Evolutionary conservation across 2,113 vertebrate genomes (phyloP).

Genomic region (Formicarius rufipectus): DNA sequence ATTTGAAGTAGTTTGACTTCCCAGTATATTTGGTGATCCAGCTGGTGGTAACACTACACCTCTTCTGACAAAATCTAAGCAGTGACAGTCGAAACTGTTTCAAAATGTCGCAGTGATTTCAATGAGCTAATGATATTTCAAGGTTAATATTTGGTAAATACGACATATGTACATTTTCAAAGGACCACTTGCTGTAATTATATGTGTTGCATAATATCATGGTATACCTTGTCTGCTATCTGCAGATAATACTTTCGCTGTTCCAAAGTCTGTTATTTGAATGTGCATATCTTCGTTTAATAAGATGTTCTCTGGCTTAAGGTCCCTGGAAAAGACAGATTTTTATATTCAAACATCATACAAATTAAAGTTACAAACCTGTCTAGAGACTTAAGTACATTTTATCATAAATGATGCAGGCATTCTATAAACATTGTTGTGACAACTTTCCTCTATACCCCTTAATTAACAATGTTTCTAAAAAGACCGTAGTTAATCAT

Average conservation of each 20-base stretch:
- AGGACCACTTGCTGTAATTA: slow-evolving; percentile 13
- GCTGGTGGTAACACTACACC: neutral
- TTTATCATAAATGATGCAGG: neutral
- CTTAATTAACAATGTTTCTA: neutral
- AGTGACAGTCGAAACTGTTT: neutral
- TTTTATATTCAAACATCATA: slow-evolving; percentile 4
- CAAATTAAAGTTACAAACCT: neutral
- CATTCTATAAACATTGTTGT: neutral
- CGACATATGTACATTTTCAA: neutral
- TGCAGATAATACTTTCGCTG: slow-evolving; percentile 94
- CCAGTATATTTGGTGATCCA: neutral
- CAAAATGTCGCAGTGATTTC: neutral
- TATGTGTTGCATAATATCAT: neutral
- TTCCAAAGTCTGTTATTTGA: slow-evolving; percentile 99
- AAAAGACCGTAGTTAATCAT: neutral
- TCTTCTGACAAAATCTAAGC: neutral
- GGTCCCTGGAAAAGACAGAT: slow-evolving; percentile 83
- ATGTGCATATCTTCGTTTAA: slow-evolving; percentile 99
- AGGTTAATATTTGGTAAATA: neutral
- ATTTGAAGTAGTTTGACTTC: neutral
- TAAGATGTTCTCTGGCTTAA: slow-evolving; percentile 98
- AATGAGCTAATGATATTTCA: neutral
- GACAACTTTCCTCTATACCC: neutral
- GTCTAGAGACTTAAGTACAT: neutral
- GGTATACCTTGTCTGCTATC: slow-evolving; percentile 91